Evolutionary conservation across 37 sponge, comb jelly and placozoan species (phyloP).

Genomic region (Amphimedon queenslandica): DNA sequence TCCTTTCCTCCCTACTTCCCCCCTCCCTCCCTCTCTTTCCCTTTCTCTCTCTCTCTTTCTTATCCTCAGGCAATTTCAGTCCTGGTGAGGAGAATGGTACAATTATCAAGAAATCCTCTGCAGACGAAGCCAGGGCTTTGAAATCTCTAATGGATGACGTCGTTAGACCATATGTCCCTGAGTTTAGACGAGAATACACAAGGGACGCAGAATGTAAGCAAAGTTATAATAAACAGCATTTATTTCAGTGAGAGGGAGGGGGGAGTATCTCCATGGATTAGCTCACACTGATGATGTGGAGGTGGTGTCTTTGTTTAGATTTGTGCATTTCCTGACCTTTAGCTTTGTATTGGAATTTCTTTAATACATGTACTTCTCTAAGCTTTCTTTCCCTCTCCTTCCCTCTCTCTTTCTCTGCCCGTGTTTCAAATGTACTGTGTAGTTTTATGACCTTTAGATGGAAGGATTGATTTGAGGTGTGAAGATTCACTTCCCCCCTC

Average conservation of each 20-base stretch:
- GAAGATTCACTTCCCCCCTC: too few relatives aligned
- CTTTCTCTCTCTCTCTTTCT: neutral
- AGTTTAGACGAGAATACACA: conserved; percentile 60
- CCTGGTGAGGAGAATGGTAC: conserved; percentile 85
- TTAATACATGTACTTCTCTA: too few relatives aligned
- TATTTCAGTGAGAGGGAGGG: neutral
- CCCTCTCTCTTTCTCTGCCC: too few relatives aligned
- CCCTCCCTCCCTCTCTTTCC: conserved; percentile 8
- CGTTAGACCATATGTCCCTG: conserved; percentile 77
- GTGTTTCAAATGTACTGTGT: too few relatives aligned
- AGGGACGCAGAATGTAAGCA: conserved; percentile 79
- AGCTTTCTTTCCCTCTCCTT: too few relatives aligned
- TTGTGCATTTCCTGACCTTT: too few relatives aligned
- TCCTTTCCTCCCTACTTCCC: conserved; percentile 15
- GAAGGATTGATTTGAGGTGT: too few relatives aligned
- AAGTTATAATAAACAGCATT: neutral
- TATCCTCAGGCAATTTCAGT: conserved; percentile 70
- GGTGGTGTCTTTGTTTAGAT: too few relatives aligned
- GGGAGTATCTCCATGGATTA: neutral
- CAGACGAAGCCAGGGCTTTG: conserved; percentile 65
- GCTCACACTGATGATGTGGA: too few relatives aligned
- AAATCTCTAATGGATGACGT: conserved; percentile 57
- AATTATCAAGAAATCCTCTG: conserved; percentile 83
- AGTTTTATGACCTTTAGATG: too few relatives aligned
- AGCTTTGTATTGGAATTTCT: too few relatives aligned